Conservation (phyloP, 2,888 invertebrate species). For the Phyllotreta striolata region DNA sequence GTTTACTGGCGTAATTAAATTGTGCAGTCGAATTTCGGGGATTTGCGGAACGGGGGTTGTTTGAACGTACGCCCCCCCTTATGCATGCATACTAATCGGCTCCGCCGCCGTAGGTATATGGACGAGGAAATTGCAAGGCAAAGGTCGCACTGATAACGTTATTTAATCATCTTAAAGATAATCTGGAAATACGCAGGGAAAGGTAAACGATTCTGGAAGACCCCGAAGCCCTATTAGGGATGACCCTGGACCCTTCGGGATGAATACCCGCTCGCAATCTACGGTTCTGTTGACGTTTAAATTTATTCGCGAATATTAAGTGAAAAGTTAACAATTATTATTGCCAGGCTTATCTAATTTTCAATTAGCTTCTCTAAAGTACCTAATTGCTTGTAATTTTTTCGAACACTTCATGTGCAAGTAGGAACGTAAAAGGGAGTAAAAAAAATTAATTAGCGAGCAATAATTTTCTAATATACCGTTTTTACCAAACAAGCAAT, state of each 20-base stretch:
- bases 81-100: conserved; percentile 58
- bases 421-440: no score
- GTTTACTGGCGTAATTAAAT: conserved; percentile 59
- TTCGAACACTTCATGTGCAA: no score
- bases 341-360: no score
- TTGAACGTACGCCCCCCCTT: conserved; percentile 47
- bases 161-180: conserved; percentile 51
- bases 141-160: conserved; percentile 44
- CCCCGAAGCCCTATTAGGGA: conserved; percentile 24
- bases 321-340: no score
- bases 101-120: conserved; percentile 20
- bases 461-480: conserved; percentile 11
- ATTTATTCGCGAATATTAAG: no score
- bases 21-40: conserved; percentile 57
- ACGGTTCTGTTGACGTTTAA: no score
- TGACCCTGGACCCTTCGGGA: conserved; percentile 18
- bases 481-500: conserved; percentile 35
- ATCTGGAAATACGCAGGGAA: conserved; percentile 47
- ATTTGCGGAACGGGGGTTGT: conserved; percentile 50
- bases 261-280: no score
- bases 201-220: conserved; percentile 42
- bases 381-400: no score
- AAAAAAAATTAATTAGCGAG: conserved; percentile 20
- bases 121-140: conserved; percentile 50
- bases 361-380: no score